These are phyloP conservation scores for Aulostomus chinensis DNA, from an alignment of 2,797 vertebrate genomes.

Conservation along the genomic window DNA sequence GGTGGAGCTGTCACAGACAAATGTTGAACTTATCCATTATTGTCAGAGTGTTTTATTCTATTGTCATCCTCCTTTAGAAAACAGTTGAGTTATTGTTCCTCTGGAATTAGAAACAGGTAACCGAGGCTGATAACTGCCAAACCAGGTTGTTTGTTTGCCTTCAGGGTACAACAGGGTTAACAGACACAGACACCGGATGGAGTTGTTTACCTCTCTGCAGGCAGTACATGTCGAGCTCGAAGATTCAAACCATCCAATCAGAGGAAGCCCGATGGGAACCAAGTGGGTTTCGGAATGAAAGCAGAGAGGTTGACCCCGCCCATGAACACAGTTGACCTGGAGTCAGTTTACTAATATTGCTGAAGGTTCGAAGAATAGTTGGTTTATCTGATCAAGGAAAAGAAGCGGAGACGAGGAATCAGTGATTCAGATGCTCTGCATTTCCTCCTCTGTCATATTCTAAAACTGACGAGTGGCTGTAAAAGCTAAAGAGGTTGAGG, in stretches of 20 bases:
- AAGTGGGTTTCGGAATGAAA: conserved; percentile 32
- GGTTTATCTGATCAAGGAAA: too few species aligned
- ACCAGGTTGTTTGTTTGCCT: conserved; percentile 18
- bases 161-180: conserved; percentile 30
- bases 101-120: neutral
- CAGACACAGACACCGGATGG: conserved; percentile 5
- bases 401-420: conserved; percentile 10
- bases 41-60: too few species aligned
- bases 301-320: conserved; percentile 32
- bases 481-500: too few species aligned
- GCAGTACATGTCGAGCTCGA: conserved; percentile 12
- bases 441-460: conserved; percentile 18
- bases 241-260: conserved; percentile 62
- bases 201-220: conserved; percentile 36
- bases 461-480: conserved; percentile 37
- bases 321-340: conserved; percentile 22
- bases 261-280: conserved; percentile 16
- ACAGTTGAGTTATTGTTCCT: neutral
- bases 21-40: too few species aligned
- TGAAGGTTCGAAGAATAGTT: conserved; percentile 20
- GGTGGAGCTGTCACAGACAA: too few species aligned
- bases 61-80: too few species aligned
- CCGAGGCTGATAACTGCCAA: neutral
- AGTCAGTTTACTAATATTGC: conserved; percentile 9
- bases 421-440: conserved; percentile 22